Base-by-base conservation (phyloP, 2,888 invertebrate genomes). In the Chaitophorus viminalis region DNA sequence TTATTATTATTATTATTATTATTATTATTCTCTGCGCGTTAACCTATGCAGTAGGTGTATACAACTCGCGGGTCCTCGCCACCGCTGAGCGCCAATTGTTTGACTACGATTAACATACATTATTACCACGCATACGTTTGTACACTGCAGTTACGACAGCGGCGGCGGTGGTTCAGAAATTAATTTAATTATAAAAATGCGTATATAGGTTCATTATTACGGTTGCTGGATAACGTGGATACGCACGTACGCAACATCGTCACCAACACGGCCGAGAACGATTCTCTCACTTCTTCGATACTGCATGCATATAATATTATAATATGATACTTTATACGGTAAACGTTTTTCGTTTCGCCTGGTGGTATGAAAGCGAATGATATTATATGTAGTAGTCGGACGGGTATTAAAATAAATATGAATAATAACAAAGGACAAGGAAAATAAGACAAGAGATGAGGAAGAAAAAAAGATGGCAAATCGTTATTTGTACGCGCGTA, bases 101-200 rank as follows among this genome's bases (percentile, higher is more conserved):
- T 85, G 46, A 77, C 76, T 29, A 85, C 39, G 31, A 85, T 85
- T 77, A 68, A 6, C 76, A 77, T 85, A 77, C 46, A 68, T 68
- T 77, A 76, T 29, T 68, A n/a, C 25, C 3, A 14, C 68, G 29
- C 29, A n/a, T 11, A 0, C 68, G 68, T 29, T 68, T 1, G 68
- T 11, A 8, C 68, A 11, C 68, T 29, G 68, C 68, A 0, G 14
- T 29, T 65, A n/a, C 8, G 31, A 11, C 68, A 31, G 68, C 68
- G 0, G 14, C 68, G 75, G 33, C 8, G 31, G 31, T 36, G 36
- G 36, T 54, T 14, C 18, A 75, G 36, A 60, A 83, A 83, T 25
- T 54, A 46, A 84, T 84, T 84, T 33, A 68, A 84, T 84, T 84
- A 84, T 68, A 29, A 68, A 68, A 21, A 60, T 1, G 21, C 60